Conservation (phyloP, 2,113 vertebrate species). For the Neomonachus schauinslandi region DNA sequence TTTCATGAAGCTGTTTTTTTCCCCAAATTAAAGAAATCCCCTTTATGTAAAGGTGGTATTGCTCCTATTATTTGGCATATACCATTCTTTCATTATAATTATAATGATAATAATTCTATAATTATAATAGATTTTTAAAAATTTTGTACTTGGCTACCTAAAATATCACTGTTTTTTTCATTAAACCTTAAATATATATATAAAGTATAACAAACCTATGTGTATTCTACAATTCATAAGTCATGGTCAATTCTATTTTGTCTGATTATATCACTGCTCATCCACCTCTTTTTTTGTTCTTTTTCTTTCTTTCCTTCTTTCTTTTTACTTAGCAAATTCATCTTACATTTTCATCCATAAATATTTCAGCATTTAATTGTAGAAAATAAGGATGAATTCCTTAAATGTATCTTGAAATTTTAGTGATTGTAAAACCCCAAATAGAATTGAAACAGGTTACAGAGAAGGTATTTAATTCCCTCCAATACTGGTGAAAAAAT, state of each 20-base stretch:
- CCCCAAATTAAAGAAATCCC: background rate
- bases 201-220: background rate
- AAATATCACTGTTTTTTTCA: background rate
- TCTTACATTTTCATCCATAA: background rate
- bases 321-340: background rate
- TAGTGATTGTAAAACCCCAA: background rate
- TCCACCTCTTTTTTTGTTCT: background rate
- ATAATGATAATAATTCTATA: background rate
- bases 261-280: background rate
- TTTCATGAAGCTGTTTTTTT: background rate
- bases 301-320: background rate
- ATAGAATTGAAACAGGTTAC: background rate
- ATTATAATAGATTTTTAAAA: background rate
- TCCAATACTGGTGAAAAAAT: background rate
- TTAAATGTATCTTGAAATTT: background rate
- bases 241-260: background rate
- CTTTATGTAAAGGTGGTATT: background rate
- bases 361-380: background rate
- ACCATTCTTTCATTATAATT: background rate
- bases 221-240: background rate
- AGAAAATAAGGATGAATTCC: background rate
- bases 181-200: background rate
- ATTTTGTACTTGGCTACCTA: background rate
- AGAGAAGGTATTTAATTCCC: background rate
- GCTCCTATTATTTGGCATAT: background rate